phyloP scores from a whole-genome alignment of 30 jellyfish, hydroid and myxozoan species.

The Catostylus mosaicus region DNA sequence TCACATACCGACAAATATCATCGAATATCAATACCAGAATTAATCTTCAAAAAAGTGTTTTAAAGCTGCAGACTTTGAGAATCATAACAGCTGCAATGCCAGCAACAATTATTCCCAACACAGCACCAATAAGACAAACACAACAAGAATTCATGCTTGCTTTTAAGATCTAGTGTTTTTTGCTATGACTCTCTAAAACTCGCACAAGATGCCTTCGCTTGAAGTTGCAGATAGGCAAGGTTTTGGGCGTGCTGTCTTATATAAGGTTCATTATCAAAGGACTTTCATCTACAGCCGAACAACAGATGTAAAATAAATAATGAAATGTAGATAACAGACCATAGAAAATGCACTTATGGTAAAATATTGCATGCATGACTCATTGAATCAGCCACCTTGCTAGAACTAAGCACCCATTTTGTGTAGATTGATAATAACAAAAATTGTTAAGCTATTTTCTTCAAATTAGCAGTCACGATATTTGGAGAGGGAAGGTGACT shows the following conservation, averaged over 20 bases:
- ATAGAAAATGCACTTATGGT: too few relatives aligned
- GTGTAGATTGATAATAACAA: too few relatives aligned
- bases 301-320: neutral
- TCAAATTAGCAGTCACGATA: too few relatives aligned
- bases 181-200: neutral
- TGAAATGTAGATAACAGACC: neutral
- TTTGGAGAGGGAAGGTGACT: too few relatives aligned
- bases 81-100: conserved; percentile 10
- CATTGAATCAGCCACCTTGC: too few relatives aligned
- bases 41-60: neutral
- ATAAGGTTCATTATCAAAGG: conserved; percentile 7
- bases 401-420: too few relatives aligned
- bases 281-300: conserved; percentile 2
- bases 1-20: neutral
- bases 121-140: conserved; percentile 4
- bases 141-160: conserved; percentile 1
- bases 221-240: neutral
- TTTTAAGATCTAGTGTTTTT: too few relatives aligned
- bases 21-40: neutral
- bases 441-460: too few relatives aligned
- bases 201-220: neutral
- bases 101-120: conserved; percentile 9
- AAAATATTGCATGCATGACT: too few relatives aligned
- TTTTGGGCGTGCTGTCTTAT: neutral
- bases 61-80: conserved; percentile 2